These are phyloP conservation scores for Aphelocoma californica DNA, from an alignment of 2,797 vertebrate genomes.

Conservation along the genomic window DNA sequence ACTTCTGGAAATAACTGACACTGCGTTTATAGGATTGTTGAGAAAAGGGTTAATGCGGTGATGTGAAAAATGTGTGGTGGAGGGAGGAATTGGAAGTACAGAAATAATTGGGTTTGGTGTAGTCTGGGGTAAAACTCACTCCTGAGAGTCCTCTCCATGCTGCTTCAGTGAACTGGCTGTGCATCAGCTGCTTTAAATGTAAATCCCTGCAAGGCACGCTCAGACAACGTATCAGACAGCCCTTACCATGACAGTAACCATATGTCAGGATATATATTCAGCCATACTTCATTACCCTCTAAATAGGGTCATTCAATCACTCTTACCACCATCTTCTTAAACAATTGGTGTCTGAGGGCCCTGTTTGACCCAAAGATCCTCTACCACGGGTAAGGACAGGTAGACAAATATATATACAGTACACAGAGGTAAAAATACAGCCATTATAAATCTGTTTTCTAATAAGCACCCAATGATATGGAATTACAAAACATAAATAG, in stretches of 20 bases:
- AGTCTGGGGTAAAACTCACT: neutral
- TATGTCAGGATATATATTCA: neutral
- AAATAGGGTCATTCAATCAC: neutral
- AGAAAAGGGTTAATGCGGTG: neutral
- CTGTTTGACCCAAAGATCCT: neutral
- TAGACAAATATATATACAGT: neutral
- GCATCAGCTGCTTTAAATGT: neutral
- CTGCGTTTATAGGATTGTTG: neutral
- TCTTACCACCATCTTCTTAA: neutral
- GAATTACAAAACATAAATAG: neutral
- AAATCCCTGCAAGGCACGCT: neutral
- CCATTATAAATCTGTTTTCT: neutral
- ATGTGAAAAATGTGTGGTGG: neutral
- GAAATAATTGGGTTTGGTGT: accelerated
- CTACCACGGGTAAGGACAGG: neutral
- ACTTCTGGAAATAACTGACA: neutral
- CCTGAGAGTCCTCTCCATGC: neutral
- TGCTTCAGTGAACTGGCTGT: neutral
- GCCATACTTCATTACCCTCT: neutral
- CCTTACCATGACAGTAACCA: neutral
- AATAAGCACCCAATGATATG: neutral
- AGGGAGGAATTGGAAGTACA: neutral
- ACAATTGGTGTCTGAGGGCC: neutral
- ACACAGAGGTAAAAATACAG: neutral
- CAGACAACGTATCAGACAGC: neutral